phyloP scores from a whole-genome alignment of 2,888 invertebrate genomes.

The Noctua fimbriata region DNA sequence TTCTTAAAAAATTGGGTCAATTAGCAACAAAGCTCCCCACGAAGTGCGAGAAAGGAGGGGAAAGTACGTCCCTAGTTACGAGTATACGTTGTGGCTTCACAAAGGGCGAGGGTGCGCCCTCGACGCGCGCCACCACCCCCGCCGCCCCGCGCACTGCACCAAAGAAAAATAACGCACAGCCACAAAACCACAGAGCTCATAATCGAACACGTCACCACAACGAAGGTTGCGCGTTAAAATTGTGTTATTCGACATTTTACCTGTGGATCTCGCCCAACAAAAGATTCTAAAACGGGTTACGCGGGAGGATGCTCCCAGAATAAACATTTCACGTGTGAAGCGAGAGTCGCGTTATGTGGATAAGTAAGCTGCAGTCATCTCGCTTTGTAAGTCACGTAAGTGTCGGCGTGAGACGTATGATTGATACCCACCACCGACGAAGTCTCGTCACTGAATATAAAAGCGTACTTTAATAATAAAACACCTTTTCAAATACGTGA shows the following conservation, averaged over 20 bases:
- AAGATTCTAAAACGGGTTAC: constrained; percentile 80
- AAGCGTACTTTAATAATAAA: constrained; percentile 69
- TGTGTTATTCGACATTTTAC: constrained; percentile 79
- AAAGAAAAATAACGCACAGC: constrained; percentile 70
- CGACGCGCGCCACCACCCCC: constrained; percentile 75
- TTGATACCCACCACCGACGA: constrained; percentile 72
- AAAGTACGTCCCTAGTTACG: constrained; percentile 75
- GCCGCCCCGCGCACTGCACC: constrained; percentile 61
- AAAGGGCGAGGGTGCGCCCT: constrained; percentile 82
- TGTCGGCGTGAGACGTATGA: constrained; percentile 72
- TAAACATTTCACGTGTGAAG: constrained; percentile 75
- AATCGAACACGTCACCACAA: constrained; percentile 66
- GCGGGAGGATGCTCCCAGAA: constrained; percentile 73
- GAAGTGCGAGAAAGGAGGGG: constrained; percentile 78
- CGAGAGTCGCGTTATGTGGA: constrained; percentile 69
- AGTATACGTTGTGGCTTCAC: constrained; percentile 76
- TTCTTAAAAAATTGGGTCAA: constrained; percentile 85
- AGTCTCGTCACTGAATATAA: constrained; percentile 67
- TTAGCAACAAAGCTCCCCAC: constrained; percentile 80
- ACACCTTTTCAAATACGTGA: constrained; percentile 68
- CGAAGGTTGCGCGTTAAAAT: constrained; percentile 72
- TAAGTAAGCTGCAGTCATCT: constrained; percentile 68
- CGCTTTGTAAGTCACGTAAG: constrained; percentile 69
- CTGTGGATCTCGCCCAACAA: constrained; percentile 79
- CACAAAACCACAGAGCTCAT: constrained; percentile 71